phyloP scores from a whole-genome alignment of 1,140 invertebrate genomes.

The Maconellicoccus hirsutus region DNA sequence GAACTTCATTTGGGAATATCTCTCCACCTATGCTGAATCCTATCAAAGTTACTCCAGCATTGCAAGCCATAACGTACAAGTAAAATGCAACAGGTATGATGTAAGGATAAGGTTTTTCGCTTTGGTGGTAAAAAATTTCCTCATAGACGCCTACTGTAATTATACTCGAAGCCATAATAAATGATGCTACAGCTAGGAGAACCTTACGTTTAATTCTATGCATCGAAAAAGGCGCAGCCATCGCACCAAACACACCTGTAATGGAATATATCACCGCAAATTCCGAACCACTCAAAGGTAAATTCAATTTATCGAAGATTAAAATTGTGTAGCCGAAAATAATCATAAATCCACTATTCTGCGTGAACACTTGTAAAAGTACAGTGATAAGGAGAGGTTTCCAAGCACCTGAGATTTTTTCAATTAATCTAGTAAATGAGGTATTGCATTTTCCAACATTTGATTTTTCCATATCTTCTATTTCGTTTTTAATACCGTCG shows the following conservation, averaged over 20 bases:
- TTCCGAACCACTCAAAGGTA: neutral
- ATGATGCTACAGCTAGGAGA: neutral
- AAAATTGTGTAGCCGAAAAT: neutral
- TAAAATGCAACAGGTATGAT: neutral
- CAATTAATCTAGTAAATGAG: neutral
- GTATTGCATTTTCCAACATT: neutral
- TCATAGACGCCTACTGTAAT: neutral
- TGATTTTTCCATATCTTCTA: neutral
- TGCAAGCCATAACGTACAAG: conserved; percentile 36
- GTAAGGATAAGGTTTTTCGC: neutral
- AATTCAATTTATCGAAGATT: neutral
- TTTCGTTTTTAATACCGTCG: conserved; percentile 29
- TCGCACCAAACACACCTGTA: neutral
- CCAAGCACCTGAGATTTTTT: neutral
- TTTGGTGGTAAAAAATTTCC: neutral
- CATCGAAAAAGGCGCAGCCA: neutral
- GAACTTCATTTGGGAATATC: conserved; percentile 38
- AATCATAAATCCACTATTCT: neutral
- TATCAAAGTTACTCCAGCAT: conserved; percentile 35
- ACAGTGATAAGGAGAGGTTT: neutral
- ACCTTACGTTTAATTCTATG: neutral
- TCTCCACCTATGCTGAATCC: conserved; percentile 35
- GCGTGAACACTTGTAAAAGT: neutral
- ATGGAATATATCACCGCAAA: neutral
- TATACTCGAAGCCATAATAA: conserved; percentile 15